Evolutionary conservation across 2,888 invertebrate genomes (phyloP).

Genomic region (Marasmarcha lunaedactyla): DNA sequence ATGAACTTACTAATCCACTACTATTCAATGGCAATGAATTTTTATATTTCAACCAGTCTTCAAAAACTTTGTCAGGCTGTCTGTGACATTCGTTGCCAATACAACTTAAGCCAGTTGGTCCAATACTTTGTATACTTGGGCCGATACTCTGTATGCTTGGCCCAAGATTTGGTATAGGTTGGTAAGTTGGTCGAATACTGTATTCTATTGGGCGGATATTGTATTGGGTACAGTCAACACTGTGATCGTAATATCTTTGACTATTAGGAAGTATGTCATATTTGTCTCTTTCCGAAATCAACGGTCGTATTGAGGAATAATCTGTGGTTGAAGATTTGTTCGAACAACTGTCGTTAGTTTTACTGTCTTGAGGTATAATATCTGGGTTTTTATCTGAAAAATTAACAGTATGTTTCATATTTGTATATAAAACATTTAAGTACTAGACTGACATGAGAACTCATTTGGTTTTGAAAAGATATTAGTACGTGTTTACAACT

Average conservation of each 20-base stretch:
- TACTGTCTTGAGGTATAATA: slow-evolving; percentile 59
- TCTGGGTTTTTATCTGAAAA: slow-evolving; percentile 65
- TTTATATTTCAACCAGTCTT: slow-evolving; percentile 69
- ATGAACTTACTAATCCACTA: slow-evolving; percentile 47
- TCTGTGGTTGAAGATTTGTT: slow-evolving; percentile 58
- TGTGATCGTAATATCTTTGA: slow-evolving; percentile 47
- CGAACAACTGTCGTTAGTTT: slow-evolving; percentile 58
- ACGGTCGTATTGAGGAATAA: slow-evolving; percentile 50
- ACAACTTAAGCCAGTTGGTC: slow-evolving; percentile 25
- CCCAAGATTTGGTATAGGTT: slow-evolving; percentile 19
- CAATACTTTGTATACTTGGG: slow-evolving; percentile 28
- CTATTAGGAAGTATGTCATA: slow-evolving; percentile 43
- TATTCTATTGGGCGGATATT: slow-evolving; percentile 52
- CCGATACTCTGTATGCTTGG: slow-evolving; percentile 32
- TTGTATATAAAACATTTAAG: too few species aligned
- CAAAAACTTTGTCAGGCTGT: slow-evolving; percentile 52
- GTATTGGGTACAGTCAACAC: slow-evolving; percentile 42
- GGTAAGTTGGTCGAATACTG: slow-evolving; percentile 31
- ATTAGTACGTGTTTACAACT: too few species aligned
- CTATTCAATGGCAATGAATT: slow-evolving; percentile 58
- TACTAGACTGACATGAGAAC: too few species aligned
- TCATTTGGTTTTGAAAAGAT: too few species aligned
- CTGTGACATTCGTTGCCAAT: slow-evolving; percentile 45
- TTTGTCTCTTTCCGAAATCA: slow-evolving; percentile 51
- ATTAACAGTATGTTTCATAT: too few species aligned